Evolutionary conservation across 2,888 invertebrate species (phyloP), one percentile per base, ranked within the genome.

Genomic region (Hydropsyche betteni): DNA sequence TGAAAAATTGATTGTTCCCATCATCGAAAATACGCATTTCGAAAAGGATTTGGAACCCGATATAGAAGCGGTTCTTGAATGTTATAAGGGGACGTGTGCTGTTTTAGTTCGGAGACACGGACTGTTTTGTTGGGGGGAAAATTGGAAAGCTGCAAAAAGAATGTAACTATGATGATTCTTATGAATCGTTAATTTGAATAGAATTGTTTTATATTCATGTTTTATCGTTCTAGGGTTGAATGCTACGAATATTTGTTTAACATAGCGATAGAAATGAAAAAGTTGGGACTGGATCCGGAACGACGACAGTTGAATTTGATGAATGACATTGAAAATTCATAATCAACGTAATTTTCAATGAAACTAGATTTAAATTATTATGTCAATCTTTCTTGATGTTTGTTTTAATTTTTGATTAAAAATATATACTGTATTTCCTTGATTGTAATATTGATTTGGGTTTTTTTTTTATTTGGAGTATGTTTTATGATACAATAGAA

Each of bases 171-270:
- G 4, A 14, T 55, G 24, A 2, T 33, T 51, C 44, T 10, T 55
- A 61, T 5, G 33, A 1, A 33, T 61, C 24, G 24, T 16, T 24
- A 2, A 55, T 55, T 55, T n/a, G n/a, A n/a, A n/a, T 10, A 14
- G 1, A 55, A 55, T 55, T 55, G 55, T 55, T 10, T 10, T 78
- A 24, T 50, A 16, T 53, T 68, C n/a, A 38, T 16, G 24, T 38
- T 76, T 70, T 61, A 68, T 77, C 79, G 78, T 88, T 89, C 64
- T 85, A 96, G 96, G 93, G 91, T 94, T 5, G 98, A 99, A 87
- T 97, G 97, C 84, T 98, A 94, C 82, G 98, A 99, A 84, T 98
- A 98, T 83, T 87, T 99, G 14, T 97, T 98, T 83, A 95, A 97
- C 81, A 88, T 98, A 83, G 94, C 94, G 0, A 91, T 96, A 0